Evolutionary conservation across 2,797 vertebrate species (phyloP).

Genomic region (Calcarius lapponicus): DNA sequence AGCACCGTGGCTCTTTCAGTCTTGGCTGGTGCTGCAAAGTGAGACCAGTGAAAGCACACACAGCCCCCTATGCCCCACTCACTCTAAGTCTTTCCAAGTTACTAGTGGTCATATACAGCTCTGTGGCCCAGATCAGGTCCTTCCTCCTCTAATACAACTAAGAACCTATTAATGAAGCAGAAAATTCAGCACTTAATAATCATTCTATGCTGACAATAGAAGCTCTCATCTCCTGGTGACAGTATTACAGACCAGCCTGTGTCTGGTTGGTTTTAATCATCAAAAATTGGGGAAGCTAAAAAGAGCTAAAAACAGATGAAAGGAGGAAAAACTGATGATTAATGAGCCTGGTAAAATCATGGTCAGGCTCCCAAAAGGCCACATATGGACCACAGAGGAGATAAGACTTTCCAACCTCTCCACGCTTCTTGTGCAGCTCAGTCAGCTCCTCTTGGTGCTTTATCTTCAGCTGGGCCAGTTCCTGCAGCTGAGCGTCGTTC

Average conservation of each 20-base stretch:
- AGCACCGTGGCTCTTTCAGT: rapidly evolving
- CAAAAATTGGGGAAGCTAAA: not conserved
- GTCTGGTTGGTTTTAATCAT: not conserved
- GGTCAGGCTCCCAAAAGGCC: not conserved
- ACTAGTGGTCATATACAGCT: not conserved
- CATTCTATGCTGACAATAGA: not conserved
- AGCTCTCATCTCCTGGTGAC: not conserved
- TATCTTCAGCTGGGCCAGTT: slow-evolving; percentile 92
- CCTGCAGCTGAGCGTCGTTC: slow-evolving; percentile 86
- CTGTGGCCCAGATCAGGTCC: not conserved
- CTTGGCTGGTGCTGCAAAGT: not conserved
- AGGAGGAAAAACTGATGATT: not conserved
- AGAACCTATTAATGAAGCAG: not conserved
- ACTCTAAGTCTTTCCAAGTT: not conserved
- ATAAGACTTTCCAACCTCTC: slow-evolving; percentile 81
- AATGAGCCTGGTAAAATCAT: not conserved
- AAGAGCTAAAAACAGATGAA: not conserved
- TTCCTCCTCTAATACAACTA: not conserved
- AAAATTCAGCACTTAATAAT: not conserved
- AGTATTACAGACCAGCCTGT: not conserved
- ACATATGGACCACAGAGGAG: not conserved
- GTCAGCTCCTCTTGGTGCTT: slow-evolving; percentile 95
- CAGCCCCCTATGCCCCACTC: not conserved
- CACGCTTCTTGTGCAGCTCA: slow-evolving; percentile 95
- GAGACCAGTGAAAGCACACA: not conserved